Conservation (phyloP, 2,113 vertebrate genomes). For the Syngnathus typhle region DNA sequence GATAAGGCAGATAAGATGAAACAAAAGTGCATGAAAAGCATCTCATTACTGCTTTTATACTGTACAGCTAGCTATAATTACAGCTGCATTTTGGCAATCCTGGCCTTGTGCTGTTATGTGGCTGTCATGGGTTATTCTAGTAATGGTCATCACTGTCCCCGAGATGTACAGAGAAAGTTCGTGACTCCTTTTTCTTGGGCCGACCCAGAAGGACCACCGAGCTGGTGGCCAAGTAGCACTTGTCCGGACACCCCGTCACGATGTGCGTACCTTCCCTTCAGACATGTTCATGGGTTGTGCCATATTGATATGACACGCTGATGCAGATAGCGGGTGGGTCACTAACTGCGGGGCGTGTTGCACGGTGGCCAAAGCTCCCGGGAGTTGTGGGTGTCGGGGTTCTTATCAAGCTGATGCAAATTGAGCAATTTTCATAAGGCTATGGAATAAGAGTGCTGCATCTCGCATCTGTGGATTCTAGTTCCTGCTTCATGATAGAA, state of each 20-base stretch:
- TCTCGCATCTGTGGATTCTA: constrained; percentile 39
- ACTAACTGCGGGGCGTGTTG: constrained; percentile 28
- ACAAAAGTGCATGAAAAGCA: constrained; percentile 42
- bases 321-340: constrained; percentile 23
- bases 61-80: constrained; percentile 55
- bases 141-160: constrained; percentile 69
- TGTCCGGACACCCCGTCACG: constrained; percentile 51
- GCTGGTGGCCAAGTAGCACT: constrained; percentile 40
- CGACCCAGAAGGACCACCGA: constrained; percentile 39
- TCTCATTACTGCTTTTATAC: constrained; percentile 47
- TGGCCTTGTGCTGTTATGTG: constrained; percentile 64
- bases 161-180: constrained; percentile 25
- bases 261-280: constrained; percentile 8
- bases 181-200: constrained; percentile 38
- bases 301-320: constrained; percentile 53
- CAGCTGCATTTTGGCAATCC: constrained; percentile 50
- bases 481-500: constrained; percentile 51
- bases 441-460: constrained; percentile 48
- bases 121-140: constrained; percentile 65
- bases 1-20: neutral
- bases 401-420: constrained; percentile 30
- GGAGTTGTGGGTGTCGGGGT: constrained; percentile 13
- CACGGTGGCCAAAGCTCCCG: constrained; percentile 43
- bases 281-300: constrained; percentile 24
- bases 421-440: constrained; percentile 44